phyloP scores from a whole-genome alignment of 2,113 vertebrate genomes.

The Sciurus niger region DNA sequence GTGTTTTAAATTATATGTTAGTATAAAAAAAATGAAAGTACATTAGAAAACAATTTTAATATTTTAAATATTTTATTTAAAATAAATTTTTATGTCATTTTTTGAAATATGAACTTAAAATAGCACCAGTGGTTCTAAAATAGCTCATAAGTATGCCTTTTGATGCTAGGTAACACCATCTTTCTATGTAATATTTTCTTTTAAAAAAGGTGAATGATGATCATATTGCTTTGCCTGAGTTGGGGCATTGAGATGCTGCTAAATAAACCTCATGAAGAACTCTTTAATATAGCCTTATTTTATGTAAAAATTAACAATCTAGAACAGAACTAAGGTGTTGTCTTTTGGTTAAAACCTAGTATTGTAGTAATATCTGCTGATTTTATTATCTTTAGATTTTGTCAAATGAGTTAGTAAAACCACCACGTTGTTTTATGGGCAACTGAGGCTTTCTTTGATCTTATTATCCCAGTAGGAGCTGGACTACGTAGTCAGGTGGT shows the following conservation, averaged over 20 bases:
- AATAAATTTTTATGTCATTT: slow-evolving; percentile 6
- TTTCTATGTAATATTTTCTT: background rate
- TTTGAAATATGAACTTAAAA: background rate
- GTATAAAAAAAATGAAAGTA: background rate
- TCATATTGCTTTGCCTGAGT: background rate
- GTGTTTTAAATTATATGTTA: background rate
- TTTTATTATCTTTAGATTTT: slow-evolving; percentile 21
- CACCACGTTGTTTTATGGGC: background rate
- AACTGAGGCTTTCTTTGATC: background rate
- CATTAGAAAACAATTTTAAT: background rate
- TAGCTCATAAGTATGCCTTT: background rate
- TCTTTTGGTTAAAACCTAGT: slow-evolving; percentile 5
- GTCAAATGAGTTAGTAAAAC: slow-evolving; percentile 9
- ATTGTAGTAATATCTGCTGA: background rate
- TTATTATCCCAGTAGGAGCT: background rate
- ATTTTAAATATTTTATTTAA: slow-evolving; percentile 1
- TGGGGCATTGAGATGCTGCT: background rate
- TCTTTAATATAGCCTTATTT: background rate
- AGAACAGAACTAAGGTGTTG: background rate
- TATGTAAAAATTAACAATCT: background rate
- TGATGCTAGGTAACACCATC: background rate
- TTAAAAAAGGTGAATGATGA: background rate
- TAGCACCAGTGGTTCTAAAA: background rate
- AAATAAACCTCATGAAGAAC: background rate
- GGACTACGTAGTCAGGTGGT: background rate